These are phyloP conservation scores for Erebia palarica DNA, from an alignment of 2,888 invertebrate species.

Conservation along the genomic window DNA sequence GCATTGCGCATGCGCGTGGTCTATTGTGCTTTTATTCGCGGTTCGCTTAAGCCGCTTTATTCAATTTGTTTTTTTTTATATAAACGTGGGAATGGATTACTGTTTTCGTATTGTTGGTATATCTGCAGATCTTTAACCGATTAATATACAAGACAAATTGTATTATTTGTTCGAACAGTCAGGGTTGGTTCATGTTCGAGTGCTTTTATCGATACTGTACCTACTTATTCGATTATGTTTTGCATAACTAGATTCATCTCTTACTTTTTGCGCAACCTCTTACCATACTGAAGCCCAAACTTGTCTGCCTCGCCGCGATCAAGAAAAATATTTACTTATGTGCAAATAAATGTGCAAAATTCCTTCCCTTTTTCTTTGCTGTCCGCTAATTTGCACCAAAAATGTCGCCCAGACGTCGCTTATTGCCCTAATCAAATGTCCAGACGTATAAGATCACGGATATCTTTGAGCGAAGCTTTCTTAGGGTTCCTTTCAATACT, in stretches of 20 bases:
- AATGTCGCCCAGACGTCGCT: constrained; percentile 44
- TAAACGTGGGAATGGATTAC: constrained; percentile 36
- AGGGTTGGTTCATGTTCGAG: not conserved
- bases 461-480: constrained; percentile 49
- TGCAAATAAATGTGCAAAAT: constrained; percentile 38
- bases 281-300: not conserved
- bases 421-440: constrained; percentile 53
- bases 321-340: constrained; percentile 30
- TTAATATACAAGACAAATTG: constrained; percentile 7
- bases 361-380: constrained; percentile 30
- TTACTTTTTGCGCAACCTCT: not conserved
- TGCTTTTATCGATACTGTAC: not conserved
- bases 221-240: not conserved
- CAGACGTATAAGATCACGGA: constrained; percentile 67
- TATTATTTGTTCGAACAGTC: not conserved
- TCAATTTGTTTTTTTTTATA: constrained; percentile 36
- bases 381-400: constrained; percentile 44
- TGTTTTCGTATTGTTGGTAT: constrained; percentile 35
- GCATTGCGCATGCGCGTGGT: constrained; percentile 55
- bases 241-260: not conserved
- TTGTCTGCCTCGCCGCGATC: constrained; percentile 21
- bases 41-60: constrained; percentile 36
- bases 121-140: constrained; percentile 18
- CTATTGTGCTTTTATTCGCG: constrained; percentile 50
- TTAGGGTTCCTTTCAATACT: constrained; percentile 29